These are phyloP conservation scores for Lipotes vexillifer DNA, from an alignment of 2,113 vertebrate genomes.

Conservation along the genomic window DNA sequence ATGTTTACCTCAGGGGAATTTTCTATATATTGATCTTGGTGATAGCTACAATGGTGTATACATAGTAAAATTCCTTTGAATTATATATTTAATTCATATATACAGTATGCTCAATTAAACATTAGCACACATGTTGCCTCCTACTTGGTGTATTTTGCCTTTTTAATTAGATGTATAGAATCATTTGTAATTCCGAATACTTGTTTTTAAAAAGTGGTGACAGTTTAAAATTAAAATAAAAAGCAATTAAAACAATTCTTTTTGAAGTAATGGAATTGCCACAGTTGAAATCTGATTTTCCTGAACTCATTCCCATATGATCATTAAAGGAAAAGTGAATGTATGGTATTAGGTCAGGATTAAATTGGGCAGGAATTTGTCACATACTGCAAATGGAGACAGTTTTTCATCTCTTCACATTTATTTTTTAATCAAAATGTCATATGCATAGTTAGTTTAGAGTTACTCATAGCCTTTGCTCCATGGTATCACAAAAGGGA, in stretches of 20 bases:
- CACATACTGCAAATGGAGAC: background rate
- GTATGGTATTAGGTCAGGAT: background rate
- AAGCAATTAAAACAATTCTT: background rate
- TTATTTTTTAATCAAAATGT: background rate
- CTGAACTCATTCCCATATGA: background rate
- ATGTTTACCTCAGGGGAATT: background rate
- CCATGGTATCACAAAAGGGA: background rate
- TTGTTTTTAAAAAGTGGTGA: background rate
- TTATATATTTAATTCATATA: background rate
- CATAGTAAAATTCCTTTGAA: background rate
- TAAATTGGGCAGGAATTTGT: background rate
- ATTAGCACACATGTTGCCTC: background rate
- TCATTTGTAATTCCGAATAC: background rate
- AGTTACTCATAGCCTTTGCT: background rate
- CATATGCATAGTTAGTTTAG: background rate
- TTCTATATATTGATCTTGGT: background rate
- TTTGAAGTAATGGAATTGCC: background rate
- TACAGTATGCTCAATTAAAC: background rate
- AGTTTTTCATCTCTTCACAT: background rate
- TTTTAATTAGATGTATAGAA: background rate
- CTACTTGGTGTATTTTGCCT: background rate
- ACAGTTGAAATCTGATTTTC: background rate
- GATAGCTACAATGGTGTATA: background rate
- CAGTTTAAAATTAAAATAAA: background rate
- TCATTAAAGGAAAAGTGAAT: background rate